Evolutionary conservation across 2,888 invertebrate species (phyloP).

Genomic region (Papilio protenor): DNA sequence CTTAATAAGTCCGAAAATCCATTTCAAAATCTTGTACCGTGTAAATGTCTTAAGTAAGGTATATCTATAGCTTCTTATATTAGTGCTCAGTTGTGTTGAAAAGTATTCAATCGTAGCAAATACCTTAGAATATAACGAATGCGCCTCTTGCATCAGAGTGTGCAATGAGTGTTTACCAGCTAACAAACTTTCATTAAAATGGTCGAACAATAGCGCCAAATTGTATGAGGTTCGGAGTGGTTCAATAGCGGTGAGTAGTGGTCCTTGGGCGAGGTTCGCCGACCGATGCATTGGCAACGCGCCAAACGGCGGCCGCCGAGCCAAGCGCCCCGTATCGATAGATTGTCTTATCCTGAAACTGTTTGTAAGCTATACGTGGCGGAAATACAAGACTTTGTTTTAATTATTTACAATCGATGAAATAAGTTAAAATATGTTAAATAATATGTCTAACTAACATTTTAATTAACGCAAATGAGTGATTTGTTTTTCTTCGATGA

Average conservation of each 20-base stretch:
- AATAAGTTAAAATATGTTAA: background rate
- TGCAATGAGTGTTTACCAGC: constrained; percentile 33
- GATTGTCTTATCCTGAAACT: constrained; percentile 41
- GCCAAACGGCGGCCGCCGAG: constrained; percentile 38
- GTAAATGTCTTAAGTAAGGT: background rate
- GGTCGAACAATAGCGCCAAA: constrained; percentile 39
- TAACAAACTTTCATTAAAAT: constrained; percentile 42
- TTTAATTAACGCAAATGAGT: too few relatives aligned
- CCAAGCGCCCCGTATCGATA: constrained; percentile 35
- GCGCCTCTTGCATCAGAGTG: background rate
- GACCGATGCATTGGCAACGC: constrained; percentile 32
- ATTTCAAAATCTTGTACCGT: background rate
- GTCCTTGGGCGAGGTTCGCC: constrained; percentile 39
- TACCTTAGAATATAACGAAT: background rate
- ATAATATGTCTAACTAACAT: background rate
- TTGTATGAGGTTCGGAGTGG: constrained; percentile 40
- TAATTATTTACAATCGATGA: background rate
- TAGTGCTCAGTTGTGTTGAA: background rate
- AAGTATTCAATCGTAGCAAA: background rate
- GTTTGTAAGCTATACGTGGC: constrained; percentile 40
- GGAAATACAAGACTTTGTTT: background rate
- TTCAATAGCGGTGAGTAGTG: constrained; percentile 41
- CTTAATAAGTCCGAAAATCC: background rate
- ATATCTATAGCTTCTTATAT: background rate
- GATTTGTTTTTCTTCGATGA: too few relatives aligned